phyloP scores from a whole-genome alignment of 2,113 vertebrate genomes.

The Micronycteris hirsuta region DNA sequence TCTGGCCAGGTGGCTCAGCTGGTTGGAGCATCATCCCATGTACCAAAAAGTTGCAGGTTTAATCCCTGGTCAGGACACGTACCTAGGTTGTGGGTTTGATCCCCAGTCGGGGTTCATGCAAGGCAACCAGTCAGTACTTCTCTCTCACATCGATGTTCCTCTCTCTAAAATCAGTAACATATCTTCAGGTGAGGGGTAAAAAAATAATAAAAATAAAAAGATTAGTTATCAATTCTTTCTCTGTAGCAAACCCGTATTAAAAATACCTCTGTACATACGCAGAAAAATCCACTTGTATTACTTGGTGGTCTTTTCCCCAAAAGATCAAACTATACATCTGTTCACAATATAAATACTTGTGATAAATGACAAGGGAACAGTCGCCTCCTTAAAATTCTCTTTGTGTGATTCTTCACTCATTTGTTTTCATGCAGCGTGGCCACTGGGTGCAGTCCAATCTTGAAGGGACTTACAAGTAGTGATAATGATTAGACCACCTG shows the following conservation, averaged over 20 bases:
- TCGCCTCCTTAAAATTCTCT: background rate
- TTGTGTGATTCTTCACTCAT: background rate
- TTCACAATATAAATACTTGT: background rate
- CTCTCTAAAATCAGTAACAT: too few relatives aligned
- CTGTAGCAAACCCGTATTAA: background rate
- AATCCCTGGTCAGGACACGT: too few relatives aligned
- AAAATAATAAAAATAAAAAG: background rate
- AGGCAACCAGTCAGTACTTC: too few relatives aligned
- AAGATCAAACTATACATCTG: background rate
- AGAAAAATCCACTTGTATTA: background rate
- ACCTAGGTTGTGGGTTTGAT: too few relatives aligned
- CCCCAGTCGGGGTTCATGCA: too few relatives aligned
- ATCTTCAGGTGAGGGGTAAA: too few relatives aligned
- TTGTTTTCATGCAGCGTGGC: background rate
- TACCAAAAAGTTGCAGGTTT: too few relatives aligned
- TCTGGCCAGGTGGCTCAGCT: too few relatives aligned
- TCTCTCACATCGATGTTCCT: too few relatives aligned
- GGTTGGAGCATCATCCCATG: too few relatives aligned
- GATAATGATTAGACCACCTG: background rate
- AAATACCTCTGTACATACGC: background rate
- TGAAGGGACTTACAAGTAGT: background rate
- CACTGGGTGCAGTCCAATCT: background rate
- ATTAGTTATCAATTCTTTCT: background rate
- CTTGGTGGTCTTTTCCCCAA: background rate
- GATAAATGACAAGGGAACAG: background rate